Conservation (phyloP, 2,113 vertebrate genomes). For the Gambusia affinis region DNA sequence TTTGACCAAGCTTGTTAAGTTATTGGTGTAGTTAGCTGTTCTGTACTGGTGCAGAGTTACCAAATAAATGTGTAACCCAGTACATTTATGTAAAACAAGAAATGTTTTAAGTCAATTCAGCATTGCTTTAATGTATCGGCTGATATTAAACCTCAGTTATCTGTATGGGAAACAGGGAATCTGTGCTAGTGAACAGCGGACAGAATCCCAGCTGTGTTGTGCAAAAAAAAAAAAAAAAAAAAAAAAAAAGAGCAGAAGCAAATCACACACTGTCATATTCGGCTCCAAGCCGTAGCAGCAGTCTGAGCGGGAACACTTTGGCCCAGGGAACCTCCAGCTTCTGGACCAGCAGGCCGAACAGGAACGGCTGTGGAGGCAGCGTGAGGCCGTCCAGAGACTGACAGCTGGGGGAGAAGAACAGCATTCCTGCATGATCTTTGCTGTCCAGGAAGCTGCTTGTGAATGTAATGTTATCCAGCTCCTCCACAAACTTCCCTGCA, state of each 20-base stretch:
- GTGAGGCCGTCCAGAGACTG: constrained; percentile 85
- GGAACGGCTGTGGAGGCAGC: constrained; percentile 86
- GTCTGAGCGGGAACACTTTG: constrained; percentile 92
- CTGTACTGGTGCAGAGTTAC: too few relatives aligned
- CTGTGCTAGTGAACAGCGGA: not conserved
- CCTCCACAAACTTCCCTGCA: constrained; percentile 88
- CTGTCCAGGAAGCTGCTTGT: constrained; percentile 88
- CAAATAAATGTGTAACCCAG: too few relatives aligned
- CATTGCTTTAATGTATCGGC: too few relatives aligned
- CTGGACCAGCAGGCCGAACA: constrained; percentile 91
- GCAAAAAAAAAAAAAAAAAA: not conserved
- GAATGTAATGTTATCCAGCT: constrained; percentile 90
- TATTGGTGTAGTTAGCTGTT: too few relatives aligned
- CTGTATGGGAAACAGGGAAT: too few relatives aligned
- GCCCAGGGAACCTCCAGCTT: constrained; percentile 96
- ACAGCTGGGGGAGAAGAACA: constrained; percentile 89
- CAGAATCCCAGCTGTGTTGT: not conserved
- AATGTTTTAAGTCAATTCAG: too few relatives aligned
- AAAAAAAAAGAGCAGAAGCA: not conserved
- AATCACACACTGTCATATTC: constrained; percentile 84
- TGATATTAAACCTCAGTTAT: too few relatives aligned
- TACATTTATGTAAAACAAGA: too few relatives aligned
- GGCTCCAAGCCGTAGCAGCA: constrained; percentile 90
- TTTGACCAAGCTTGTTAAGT: too few relatives aligned
- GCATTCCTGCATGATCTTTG: constrained; percentile 92